A percentile compares a stretch with the other conserved stretches of the same genome.
These are phyloP conservation scores for Triops cancriformis DNA, from an alignment of 1,140 invertebrate genomes.

Conservation along the genomic window DNA sequence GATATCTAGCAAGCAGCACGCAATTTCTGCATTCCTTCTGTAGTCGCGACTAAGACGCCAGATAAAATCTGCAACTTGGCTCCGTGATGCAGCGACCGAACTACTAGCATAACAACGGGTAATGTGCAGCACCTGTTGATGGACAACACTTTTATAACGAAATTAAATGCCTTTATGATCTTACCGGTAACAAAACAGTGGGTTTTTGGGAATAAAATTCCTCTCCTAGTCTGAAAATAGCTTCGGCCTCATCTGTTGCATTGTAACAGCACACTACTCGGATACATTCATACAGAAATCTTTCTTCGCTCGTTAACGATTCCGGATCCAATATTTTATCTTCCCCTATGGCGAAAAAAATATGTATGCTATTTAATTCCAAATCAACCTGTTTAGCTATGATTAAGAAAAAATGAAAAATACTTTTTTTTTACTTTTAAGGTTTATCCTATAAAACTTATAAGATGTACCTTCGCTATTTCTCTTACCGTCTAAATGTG, in stretches of 20 bases:
- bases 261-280: neutral
- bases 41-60: neutral
- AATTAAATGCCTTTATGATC: too few relatives aligned
- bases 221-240: neutral
- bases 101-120: neutral
- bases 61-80: neutral
- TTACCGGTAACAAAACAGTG: neutral
- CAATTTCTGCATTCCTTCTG: neutral
- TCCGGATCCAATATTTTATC: neutral
- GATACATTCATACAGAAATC: neutral
- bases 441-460: too few relatives aligned
- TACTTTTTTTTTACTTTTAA: too few relatives aligned
- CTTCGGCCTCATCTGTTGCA: neutral
- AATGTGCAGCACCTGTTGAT: neutral
- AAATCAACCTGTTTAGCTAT: too few relatives aligned
- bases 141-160: too few relatives aligned
- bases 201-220: neutral
- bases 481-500: neutral
- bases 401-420: too few relatives aligned
- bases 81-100: neutral
- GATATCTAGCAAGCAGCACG: neutral
- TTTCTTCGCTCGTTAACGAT: neutral
- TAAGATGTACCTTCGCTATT: neutral
- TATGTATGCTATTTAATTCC: neutral
- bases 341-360: neutral